Evolutionary conservation across 2,797 vertebrate species (phyloP), one percentile per base, ranked within the genome.

Genomic region (Eidolon dupreanum): DNA sequence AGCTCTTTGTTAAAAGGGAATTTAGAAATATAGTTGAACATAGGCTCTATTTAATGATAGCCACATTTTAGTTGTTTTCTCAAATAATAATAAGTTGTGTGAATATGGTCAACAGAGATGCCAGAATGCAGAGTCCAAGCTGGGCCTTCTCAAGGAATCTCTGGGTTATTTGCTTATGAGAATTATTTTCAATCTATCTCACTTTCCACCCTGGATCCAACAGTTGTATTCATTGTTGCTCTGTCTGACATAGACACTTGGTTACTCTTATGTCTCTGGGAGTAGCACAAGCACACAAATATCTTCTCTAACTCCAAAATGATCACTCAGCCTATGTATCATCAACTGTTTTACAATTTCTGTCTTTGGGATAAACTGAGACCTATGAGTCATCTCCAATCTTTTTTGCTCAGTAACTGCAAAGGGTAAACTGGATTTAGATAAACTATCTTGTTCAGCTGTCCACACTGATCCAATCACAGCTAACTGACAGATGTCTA

Each of bases 351-450:
- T 82, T 36, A 74, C 5, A 85, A 91, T 5, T 96, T 88, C 31
- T 84, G 8, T 26, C 10, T 17, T 92, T 68, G 71, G 38, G 61
- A 90, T 70, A 24, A 95, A 87, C 51, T 95, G 12, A 92, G 0
- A 12, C 36, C 31, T 84, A 36, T 53, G 13, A 96, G 61, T 88
- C 19, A 90, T 88, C 8, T 15, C 9, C 26, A 68, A 55, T 28
- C 7, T 20, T 10, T 31, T 93, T 93, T 66, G 63, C 10, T 89
- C 33, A 22, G 49, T 61, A 90, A 36, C 22, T 77, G 24, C 13
- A 90, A 93, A 77, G 16, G 6, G 24, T 82, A 94, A 91, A 24
- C 9, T 71, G 33, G 8, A 93, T 93, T 90, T 90, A 74, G 33
- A 84, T 66, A 20, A 71, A 90, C 24, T 71, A 11, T 84, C 11